A percentile compares a stretch with the other conserved stretches of the same genome.
Evolutionary conservation across 2,888 invertebrate species (phyloP).

Genomic region (Cephus spinipes): DNA sequence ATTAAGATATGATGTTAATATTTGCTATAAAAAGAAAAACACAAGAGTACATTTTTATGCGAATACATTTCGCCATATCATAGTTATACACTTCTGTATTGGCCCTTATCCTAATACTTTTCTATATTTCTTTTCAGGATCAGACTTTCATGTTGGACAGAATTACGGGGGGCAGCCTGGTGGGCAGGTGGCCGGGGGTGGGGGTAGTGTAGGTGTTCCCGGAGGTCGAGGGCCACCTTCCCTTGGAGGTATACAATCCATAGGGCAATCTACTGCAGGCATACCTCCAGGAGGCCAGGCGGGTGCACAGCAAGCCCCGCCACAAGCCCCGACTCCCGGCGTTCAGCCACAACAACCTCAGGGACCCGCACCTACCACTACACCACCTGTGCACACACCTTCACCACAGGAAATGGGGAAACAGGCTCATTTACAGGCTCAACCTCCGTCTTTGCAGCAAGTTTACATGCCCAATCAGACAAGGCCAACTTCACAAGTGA

Average conservation of each 20-base stretch:
- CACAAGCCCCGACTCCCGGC: conserved; percentile 52
- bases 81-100: neutral
- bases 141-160: conserved; percentile 64
- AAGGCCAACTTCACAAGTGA: conserved; percentile 52
- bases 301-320: conserved; percentile 43
- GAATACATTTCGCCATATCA: neutral
- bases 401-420: conserved; percentile 62
- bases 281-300: conserved; percentile 56
- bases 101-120: neutral
- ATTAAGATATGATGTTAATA: neutral
- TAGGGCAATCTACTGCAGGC: conserved; percentile 57
- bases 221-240: conserved; percentile 60
- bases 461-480: conserved; percentile 51
- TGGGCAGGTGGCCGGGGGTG: conserved; percentile 63
- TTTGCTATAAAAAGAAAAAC: neutral
- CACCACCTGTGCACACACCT: conserved; percentile 57
- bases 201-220: conserved; percentile 59
- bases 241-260: conserved; percentile 55
- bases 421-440: conserved; percentile 57
- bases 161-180: conserved; percentile 64
- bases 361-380: conserved; percentile 55
- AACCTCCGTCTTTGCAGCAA: conserved; percentile 48
- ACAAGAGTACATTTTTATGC: neutral
- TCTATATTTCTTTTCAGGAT: conserved; percentile 43
- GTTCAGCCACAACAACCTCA: conserved; percentile 57